phyloP scores from a whole-genome alignment of 2,888 invertebrate species.

The Callosobruchus maculatus region DNA sequence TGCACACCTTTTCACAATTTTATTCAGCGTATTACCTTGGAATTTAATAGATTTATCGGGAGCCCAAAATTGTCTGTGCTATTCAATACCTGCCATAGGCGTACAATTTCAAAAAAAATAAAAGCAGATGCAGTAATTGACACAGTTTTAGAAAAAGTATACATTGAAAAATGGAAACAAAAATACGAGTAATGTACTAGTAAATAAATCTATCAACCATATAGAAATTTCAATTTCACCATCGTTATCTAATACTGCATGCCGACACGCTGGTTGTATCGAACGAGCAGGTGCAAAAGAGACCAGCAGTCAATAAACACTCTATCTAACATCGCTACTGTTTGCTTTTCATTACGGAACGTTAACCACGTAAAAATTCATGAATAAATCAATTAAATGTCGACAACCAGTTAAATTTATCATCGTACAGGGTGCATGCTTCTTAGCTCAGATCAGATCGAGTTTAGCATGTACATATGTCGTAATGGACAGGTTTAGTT shows the following conservation, averaged over 20 bases:
- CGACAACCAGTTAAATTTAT: not conserved
- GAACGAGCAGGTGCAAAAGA: not conserved
- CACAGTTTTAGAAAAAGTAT: too few species aligned
- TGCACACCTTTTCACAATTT: too few species aligned
- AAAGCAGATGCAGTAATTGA: too few species aligned
- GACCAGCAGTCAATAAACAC: not conserved
- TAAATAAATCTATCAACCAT: not conserved
- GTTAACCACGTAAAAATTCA: not conserved
- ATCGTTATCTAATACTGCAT: not conserved
- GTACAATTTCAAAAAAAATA: too few species aligned
- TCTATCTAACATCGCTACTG: not conserved
- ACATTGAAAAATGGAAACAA: too few species aligned
- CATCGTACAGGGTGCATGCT: not conserved
- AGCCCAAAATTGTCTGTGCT: too few species aligned
- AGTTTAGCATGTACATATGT: not conserved
- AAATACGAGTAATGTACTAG: too few species aligned
- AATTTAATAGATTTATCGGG: too few species aligned
- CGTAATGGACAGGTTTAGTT: not conserved
- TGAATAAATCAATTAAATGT: not conserved
- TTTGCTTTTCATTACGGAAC: not conserved
- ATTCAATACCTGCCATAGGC: too few species aligned
- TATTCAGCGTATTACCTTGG: too few species aligned
- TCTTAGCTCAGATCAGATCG: not conserved
- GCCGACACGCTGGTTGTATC: not conserved
- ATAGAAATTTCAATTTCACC: not conserved